Evolutionary conservation across 2,797 vertebrate species (phyloP).

Genomic region (Tarsius wallacei): DNA sequence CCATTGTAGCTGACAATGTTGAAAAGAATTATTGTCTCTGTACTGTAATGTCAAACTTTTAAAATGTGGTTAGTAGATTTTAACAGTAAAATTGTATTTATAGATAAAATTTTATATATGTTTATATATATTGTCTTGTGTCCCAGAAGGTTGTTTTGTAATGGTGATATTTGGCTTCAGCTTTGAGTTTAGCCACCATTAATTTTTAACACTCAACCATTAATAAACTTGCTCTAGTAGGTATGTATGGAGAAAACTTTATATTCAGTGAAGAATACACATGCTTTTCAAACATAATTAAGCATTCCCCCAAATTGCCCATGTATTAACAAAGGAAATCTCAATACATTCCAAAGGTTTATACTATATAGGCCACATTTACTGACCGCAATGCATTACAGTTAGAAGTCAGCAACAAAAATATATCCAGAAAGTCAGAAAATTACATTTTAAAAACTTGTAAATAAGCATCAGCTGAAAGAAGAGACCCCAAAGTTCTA

Average conservation of each 20-base stretch:
- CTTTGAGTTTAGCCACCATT: background rate
- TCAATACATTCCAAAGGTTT: background rate
- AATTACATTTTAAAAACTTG: background rate
- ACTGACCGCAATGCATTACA: background rate
- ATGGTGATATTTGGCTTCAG: background rate
- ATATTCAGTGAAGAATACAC: background rate
- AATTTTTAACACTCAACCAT: too few species aligned
- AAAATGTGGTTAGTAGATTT: background rate
- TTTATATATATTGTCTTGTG: background rate
- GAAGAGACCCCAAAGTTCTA: background rate
- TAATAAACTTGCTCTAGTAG: background rate
- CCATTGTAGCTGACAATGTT: background rate
- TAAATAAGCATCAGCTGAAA: constrained; percentile 13
- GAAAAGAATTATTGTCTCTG: background rate
- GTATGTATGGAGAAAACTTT: background rate
- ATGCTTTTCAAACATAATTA: background rate
- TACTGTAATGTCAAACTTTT: background rate
- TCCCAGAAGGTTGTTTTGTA: background rate
- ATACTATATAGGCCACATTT: background rate
- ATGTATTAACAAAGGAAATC: background rate
- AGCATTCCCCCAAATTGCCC: background rate
- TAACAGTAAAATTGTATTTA: background rate
- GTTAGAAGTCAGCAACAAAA: background rate
- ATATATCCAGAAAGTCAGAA: constrained; percentile 19
- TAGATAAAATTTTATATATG: background rate